phyloP scores from a whole-genome alignment of 2,888 invertebrate species.

The Parapristionchus giblindavisi region DNA sequence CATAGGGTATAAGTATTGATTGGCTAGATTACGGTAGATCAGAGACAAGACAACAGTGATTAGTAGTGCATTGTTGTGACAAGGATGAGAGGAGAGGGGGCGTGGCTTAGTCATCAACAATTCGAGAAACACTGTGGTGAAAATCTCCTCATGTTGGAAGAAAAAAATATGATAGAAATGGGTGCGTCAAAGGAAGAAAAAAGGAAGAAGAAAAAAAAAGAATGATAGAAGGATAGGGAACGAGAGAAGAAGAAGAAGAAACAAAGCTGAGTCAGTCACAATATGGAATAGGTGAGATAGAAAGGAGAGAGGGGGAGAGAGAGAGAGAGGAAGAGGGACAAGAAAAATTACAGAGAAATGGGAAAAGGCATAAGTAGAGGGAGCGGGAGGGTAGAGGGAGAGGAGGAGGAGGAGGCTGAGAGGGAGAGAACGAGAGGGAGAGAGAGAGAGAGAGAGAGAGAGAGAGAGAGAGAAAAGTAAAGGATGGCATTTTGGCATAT shows the following conservation, averaged over 20 bases:
- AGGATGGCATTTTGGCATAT: background rate
- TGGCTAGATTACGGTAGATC: too few relatives aligned
- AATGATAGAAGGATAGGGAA: constrained; percentile 5
- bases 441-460: background rate
- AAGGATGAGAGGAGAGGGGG: too few relatives aligned
- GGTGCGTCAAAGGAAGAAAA: background rate
- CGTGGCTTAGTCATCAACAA: too few relatives aligned
- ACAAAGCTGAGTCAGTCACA: too few relatives aligned
- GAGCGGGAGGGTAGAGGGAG: background rate
- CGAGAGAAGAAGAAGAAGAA: background rate
- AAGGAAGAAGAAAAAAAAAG: background rate
- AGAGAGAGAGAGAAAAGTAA: background rate
- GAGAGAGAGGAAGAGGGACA: background rate
- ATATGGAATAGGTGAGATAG: background rate
- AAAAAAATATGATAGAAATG: background rate
- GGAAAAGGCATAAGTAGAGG: background rate
- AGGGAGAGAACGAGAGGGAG: background rate
- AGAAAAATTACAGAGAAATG: background rate
- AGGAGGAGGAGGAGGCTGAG: background rate
- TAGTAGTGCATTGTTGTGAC: too few relatives aligned
- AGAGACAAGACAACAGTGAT: too few relatives aligned
- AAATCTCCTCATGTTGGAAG: constrained; percentile 2
- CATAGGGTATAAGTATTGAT: too few relatives aligned
- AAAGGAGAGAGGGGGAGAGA: background rate
- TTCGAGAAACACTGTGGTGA: too few relatives aligned